These are phyloP conservation scores for Rafetus swinhoei DNA, from an alignment of 2,113 vertebrate genomes.

Conservation along the genomic window DNA sequence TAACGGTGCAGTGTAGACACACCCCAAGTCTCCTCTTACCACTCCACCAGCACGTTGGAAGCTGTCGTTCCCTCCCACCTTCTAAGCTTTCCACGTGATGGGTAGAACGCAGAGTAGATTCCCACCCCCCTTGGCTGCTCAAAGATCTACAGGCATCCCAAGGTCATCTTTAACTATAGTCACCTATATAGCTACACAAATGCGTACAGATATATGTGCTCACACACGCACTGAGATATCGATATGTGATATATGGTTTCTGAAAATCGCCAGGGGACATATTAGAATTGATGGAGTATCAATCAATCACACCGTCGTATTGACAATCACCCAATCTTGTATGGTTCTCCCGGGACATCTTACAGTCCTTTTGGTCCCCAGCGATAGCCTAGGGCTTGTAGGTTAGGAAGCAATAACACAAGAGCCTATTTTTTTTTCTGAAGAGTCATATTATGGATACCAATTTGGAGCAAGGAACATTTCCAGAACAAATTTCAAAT, in stretches of 20 bases:
- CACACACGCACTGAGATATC: conserved; percentile 56
- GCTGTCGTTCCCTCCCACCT: background rate
- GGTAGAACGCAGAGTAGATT: background rate
- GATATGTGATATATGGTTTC: conserved; percentile 66
- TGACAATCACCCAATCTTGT: background rate
- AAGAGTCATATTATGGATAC: background rate
- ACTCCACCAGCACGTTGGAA: background rate
- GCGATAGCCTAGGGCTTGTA: background rate
- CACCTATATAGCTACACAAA: conserved; percentile 54
- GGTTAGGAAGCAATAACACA: background rate
- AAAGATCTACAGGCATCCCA: background rate
- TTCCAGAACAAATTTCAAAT: background rate
- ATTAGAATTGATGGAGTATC: background rate
- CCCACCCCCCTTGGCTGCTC: background rate
- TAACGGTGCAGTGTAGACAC: too few relatives aligned
- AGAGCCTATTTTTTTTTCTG: background rate
- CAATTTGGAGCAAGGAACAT: background rate
- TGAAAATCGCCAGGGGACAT: conserved; percentile 55
- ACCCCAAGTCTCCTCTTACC: background rate
- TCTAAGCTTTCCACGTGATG: background rate
- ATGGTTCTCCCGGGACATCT: background rate
- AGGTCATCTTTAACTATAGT: background rate
- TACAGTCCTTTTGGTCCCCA: background rate
- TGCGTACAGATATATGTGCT: conserved; percentile 64
- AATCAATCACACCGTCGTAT: conserved; percentile 50